Percentiles rank a stretch among this genome's conserved stretches.
phyloP scores from a whole-genome alignment of 2,797 vertebrate genomes.

The Chelon labrosus region DNA sequence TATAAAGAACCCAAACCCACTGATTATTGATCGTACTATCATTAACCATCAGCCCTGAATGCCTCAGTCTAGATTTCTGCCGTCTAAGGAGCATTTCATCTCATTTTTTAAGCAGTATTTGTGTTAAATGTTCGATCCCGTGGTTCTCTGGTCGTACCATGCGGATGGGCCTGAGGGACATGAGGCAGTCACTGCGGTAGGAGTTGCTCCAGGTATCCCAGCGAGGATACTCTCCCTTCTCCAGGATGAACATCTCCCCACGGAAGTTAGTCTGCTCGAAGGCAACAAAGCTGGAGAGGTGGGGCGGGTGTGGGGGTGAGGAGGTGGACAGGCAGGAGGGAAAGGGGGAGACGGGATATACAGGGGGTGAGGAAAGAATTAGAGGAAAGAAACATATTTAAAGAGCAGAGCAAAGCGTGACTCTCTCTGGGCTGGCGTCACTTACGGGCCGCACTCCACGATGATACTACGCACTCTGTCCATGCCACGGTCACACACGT shows the following conservation, averaged over 20 bases:
- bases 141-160: slow-evolving; percentile 83
- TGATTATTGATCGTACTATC: too few relatives aligned
- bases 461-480: slow-evolving; percentile 94
- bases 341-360: neutral
- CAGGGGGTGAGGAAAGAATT: slow-evolving; percentile 23
- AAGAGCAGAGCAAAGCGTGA: too few relatives aligned
- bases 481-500: slow-evolving; percentile 92
- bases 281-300: slow-evolving; percentile 91
- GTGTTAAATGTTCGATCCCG: too few relatives aligned
- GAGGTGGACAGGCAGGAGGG: neutral
- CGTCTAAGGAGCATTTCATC: too few relatives aligned
- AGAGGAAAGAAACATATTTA: slow-evolving; percentile 11
- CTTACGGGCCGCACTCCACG: slow-evolving; percentile 95
- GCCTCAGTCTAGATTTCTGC: too few relatives aligned
- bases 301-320: neutral
- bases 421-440: slow-evolving; percentile 39
- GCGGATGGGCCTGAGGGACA: slow-evolving; percentile 94
- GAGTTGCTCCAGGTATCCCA: slow-evolving; percentile 99
- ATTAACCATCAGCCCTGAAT: too few relatives aligned
- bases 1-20: too few relatives aligned
- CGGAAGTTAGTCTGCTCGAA: slow-evolving; percentile 96
- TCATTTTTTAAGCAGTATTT: too few relatives aligned
- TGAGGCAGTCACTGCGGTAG: slow-evolving; percentile 94
- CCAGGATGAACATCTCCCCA: slow-evolving; percentile 98
- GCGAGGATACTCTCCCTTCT: slow-evolving; percentile 97